Evolutionary conservation across 2,113 vertebrate genomes (phyloP).

Genomic region (Xiphophorus maculatus): DNA sequence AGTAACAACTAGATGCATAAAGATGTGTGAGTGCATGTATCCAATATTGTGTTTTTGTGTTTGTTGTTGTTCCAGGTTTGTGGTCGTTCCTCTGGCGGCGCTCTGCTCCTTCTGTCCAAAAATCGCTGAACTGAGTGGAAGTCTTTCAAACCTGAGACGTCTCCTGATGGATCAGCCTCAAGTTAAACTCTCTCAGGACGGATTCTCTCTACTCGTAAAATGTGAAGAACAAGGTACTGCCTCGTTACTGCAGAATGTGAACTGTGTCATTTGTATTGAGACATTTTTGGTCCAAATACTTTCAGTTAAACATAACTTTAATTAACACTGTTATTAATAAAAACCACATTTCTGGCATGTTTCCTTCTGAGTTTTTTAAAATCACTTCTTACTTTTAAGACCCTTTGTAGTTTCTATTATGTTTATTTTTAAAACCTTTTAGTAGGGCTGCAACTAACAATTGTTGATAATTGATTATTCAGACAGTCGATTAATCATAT

Average conservation of each 20-base stretch:
- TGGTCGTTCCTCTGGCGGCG: conserved; percentile 82
- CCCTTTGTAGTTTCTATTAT: no score
- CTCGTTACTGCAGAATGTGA: background rate
- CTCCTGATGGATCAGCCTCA: conserved; percentile 70
- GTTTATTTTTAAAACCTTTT: no score
- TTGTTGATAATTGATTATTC: no score
- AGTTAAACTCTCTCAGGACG: conserved; percentile 78
- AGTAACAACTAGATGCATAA: background rate
- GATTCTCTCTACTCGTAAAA: conserved; percentile 76
- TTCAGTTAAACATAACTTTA: no score
- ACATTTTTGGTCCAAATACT: background rate
- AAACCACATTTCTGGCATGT: no score
- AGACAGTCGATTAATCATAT: no score
- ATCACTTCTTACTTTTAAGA: no score
- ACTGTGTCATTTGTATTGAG: background rate
- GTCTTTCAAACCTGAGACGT: conserved; percentile 70
- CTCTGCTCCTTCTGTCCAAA: conserved; percentile 82
- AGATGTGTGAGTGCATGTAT: background rate
- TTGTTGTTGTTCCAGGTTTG: conserved; percentile 22
- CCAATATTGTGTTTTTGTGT: no score
- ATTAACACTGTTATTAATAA: no score
- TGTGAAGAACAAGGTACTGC: conserved; percentile 44
- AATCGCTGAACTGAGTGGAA: conserved; percentile 81
- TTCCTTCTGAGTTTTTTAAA: no score
- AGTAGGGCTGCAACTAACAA: no score